A percentile compares a stretch with the other conserved stretches of the same genome.
Evolutionary conservation across 2,113 vertebrate species (phyloP).

Genomic region (Mirounga angustirostris): DNA sequence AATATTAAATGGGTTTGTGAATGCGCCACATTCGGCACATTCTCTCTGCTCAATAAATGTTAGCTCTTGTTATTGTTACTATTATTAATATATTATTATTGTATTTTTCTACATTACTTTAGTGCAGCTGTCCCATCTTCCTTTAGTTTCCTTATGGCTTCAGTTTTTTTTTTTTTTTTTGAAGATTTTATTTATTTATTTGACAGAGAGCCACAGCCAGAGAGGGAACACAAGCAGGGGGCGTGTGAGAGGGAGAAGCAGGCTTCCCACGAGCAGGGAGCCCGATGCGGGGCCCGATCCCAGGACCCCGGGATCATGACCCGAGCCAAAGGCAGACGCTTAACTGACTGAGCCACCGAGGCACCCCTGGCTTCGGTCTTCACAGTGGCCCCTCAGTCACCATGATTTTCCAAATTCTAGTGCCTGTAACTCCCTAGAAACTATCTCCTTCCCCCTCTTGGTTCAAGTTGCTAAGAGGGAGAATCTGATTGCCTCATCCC

Average conservation of each 20-base stretch:
- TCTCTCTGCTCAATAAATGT: background rate
- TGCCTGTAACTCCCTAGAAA: background rate
- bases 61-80: background rate
- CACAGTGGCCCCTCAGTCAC: background rate
- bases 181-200: background rate
- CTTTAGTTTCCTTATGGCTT: background rate
- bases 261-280: background rate
- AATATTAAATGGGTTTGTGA: background rate
- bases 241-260: background rate
- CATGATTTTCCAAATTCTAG: background rate
- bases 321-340: background rate
- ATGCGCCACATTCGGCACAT: background rate
- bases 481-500: background rate
- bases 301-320: background rate
- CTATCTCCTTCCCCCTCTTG: background rate
- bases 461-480: background rate
- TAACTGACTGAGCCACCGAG: background rate
- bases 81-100: background rate
- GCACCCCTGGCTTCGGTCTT: background rate
- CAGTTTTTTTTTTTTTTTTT: background rate
- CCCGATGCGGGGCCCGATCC: background rate
- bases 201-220: background rate
- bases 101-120: background rate
- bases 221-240: background rate
- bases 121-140: background rate